Conservation (phyloP, 1,140 invertebrate genomes). For the Cydia splendana region DNA sequence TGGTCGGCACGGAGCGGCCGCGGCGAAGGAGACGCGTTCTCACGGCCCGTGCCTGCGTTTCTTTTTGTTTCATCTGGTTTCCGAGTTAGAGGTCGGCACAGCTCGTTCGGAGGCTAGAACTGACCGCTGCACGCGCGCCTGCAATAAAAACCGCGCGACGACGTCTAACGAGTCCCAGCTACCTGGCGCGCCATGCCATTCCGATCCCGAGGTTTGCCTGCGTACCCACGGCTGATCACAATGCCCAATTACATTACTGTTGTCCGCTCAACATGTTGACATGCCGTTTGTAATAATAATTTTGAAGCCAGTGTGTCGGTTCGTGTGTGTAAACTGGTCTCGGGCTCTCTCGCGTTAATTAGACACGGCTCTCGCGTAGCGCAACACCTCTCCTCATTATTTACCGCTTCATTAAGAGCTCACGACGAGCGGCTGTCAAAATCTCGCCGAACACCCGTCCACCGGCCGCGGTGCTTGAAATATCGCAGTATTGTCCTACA, state of each 20-base stretch:
- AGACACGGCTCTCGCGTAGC: constrained; percentile 63
- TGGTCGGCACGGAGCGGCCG: constrained; percentile 62
- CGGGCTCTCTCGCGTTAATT: constrained; percentile 61
- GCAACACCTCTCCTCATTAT: constrained; percentile 76
- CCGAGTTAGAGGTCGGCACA: constrained; percentile 73
- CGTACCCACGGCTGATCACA: constrained; percentile 1
- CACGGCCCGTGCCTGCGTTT: constrained; percentile 75
- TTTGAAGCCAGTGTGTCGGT: constrained; percentile 37
- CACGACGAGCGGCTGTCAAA: constrained; percentile 72
- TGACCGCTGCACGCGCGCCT: constrained; percentile 72
- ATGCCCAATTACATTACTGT: constrained; percentile 35
- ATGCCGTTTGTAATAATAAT: constrained; percentile 34
- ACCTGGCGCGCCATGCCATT: constrained; percentile 46
- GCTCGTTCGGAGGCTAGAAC: constrained; percentile 63
- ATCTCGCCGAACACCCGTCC: constrained; percentile 65
- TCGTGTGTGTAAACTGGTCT: constrained; percentile 48
- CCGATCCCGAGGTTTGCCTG: background rate
- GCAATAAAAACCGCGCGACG: constrained; percentile 61
- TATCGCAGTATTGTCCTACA: constrained; percentile 71
- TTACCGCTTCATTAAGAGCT: constrained; percentile 78
- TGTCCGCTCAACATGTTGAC: constrained; percentile 25
- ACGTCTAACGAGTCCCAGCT: constrained; percentile 59
- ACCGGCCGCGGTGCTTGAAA: constrained; percentile 61
- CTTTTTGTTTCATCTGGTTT: constrained; percentile 75
- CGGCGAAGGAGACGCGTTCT: constrained; percentile 72